Conservation (phyloP, 2,113 vertebrate species). For the Emydura subglobosa region DNA sequence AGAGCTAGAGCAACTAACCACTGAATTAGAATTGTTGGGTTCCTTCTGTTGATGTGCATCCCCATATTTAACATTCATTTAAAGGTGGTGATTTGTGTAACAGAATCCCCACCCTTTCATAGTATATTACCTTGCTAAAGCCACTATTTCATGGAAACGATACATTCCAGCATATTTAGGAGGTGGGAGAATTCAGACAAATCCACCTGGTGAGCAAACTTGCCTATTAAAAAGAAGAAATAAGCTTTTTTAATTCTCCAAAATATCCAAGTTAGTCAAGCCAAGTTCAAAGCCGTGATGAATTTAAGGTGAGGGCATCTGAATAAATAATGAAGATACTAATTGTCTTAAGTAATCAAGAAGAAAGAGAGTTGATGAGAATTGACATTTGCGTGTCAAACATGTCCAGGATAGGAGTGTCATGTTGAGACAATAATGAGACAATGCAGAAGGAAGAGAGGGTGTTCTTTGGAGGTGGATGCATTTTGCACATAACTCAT, state of each 20-base stretch:
- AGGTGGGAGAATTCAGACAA: not conserved
- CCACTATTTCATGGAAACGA: not conserved
- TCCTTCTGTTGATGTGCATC: not conserved
- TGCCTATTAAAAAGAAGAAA: not conserved
- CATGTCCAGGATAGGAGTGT: not conserved
- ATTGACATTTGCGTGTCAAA: accelerated
- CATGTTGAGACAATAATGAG: not conserved
- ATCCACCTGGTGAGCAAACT: not conserved
- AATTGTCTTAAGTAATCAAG: not conserved
- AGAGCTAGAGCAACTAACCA: not conserved
- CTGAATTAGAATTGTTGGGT: not conserved
- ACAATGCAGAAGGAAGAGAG: not conserved
- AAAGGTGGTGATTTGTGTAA: not conserved
- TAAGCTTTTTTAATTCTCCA: slow-evolving; percentile 16
- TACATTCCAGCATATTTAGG: not conserved
- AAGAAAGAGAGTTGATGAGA: not conserved
- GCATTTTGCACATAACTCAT: not conserved
- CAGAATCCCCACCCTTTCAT: not conserved
- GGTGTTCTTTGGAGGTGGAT: not conserved
- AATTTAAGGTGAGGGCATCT: not conserved
- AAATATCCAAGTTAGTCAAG: not conserved
- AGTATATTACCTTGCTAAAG: not conserved
- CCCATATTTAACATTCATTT: not conserved
- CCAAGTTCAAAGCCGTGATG: not conserved
- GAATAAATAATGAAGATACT: not conserved